Evolutionary conservation across 1,140 invertebrate species (phyloP).

Genomic region (Propsilocerus akamusi): DNA sequence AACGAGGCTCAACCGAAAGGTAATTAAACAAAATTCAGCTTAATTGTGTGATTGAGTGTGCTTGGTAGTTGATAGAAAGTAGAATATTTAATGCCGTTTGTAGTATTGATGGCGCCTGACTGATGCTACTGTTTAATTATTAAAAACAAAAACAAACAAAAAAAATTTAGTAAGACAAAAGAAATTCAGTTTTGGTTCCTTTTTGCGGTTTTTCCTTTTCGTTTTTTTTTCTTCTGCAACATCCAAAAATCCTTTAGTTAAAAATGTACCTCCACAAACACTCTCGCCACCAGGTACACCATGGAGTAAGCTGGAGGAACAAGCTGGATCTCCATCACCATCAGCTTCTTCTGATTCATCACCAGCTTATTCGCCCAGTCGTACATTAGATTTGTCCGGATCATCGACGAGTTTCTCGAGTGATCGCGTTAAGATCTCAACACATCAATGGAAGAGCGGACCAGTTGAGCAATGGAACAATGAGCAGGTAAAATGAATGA

Average conservation of each 20-base stretch:
- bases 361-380: constrained; percentile 25
- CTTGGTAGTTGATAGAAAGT: neutral
- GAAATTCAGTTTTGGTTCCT: neutral
- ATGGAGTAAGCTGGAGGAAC: constrained; percentile 29
- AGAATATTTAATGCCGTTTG: neutral
- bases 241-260: constrained; percentile 19
- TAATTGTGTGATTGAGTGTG: neutral
- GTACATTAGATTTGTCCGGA: constrained; percentile 27
- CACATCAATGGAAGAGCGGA: constrained; percentile 46
- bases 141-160: too few relatives aligned
- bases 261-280: constrained; percentile 37
- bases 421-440: constrained; percentile 12
- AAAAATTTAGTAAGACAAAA: too few relatives aligned
- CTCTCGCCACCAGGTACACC: constrained; percentile 33
- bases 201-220: constrained; percentile 1
- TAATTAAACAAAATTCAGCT: constrained; percentile 19
- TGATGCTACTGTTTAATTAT: neutral
- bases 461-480: constrained; percentile 70
- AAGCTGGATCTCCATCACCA: constrained; percentile 12
- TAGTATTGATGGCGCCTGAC: neutral
- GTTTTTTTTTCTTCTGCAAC: constrained; percentile 3
- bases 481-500: constrained; percentile 56
- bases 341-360: constrained; percentile 32
- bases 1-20: constrained; percentile 66
- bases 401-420: constrained; percentile 31